phyloP scores from a whole-genome alignment of 1,140 invertebrate genomes.

The Linepithema humile region DNA sequence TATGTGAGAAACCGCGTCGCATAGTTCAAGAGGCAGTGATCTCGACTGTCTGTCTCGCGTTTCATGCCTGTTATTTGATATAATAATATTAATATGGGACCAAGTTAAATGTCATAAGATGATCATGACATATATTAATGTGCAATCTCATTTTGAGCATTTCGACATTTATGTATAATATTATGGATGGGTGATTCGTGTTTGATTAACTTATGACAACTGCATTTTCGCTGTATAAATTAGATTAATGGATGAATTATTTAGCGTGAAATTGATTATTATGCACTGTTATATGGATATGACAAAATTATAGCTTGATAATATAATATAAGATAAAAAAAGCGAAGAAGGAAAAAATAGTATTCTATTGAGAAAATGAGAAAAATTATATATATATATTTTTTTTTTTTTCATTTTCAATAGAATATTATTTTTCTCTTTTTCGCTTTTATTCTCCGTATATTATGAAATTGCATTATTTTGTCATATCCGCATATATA shows the following conservation, averaged over 20 bases:
- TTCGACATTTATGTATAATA: not conserved
- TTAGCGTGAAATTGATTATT: not conserved
- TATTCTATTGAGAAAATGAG: not conserved
- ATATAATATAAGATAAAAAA: not conserved
- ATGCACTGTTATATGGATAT: not conserved
- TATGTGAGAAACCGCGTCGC: not conserved
- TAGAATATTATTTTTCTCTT: too few species aligned
- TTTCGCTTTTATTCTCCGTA: too few species aligned
- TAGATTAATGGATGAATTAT: not conserved
- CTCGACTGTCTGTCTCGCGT: not conserved
- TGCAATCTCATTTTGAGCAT: not conserved
- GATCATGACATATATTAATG: not conserved
- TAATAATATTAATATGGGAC: not conserved
- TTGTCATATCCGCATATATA: not conserved
- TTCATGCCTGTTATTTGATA: not conserved
- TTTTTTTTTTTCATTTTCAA: not conserved
- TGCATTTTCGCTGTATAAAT: not conserved
- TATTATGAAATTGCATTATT: too few species aligned
- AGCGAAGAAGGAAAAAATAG: not conserved
- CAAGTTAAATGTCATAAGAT: not conserved
- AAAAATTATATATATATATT: not conserved
- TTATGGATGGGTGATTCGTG: not conserved
- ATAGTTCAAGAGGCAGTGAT: not conserved
- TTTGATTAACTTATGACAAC: not conserved
- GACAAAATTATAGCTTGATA: too few species aligned